Evolutionary conservation across 2,797 vertebrate species (phyloP), one percentile per base, ranked within the genome.

Genomic region (Vultur gryphus): DNA sequence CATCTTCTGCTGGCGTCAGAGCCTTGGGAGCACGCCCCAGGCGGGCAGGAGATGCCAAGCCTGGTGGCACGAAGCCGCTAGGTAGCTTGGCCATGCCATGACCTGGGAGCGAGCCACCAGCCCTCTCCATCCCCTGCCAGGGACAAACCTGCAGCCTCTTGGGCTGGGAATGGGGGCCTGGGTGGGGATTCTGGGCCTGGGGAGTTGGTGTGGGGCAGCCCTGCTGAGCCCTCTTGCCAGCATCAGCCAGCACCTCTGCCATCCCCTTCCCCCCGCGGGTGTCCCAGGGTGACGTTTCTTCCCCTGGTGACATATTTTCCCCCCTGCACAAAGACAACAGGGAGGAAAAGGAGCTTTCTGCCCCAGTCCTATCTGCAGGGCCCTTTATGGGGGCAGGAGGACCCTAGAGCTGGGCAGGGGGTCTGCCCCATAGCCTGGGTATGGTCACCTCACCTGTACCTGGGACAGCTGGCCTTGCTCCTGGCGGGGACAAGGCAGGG

Each of bases 1-100:
- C 87, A 78, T 64, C 75, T 92, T 89, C 67, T 83, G 67, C 75
- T 83, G 59, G 41, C 28, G 1, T 58, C 81, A 72, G 77, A 93
- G 49, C 39, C 59, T 43, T 49, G 37, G 70, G 84, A 76, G 46
- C 1, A 0, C 4, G 9, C 25, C 54, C 33, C 51, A 52, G 20
- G 82, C 14, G 2, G 58, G 59, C 16, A 55, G 73, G 35, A 79
- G 55, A 37, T 20, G 31, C 81, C 3, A 14, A 84, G 76, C 48
- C 16, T 1, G 1, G 31, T 73, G 85, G 89, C 75, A 55, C 0
- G 0, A 75, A 76, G 71, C 75, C 5, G 8, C 17, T n/a, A 20
- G 31, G 58, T 28, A 70, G 41, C 33, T 51, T 3, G 9, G 62
- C 29, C 17, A 1, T 65, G 49, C 54, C 4, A 1, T 11, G 7